phyloP scores from a whole-genome alignment of 2,113 vertebrate species.

The Podarcis raffonei region DNA sequence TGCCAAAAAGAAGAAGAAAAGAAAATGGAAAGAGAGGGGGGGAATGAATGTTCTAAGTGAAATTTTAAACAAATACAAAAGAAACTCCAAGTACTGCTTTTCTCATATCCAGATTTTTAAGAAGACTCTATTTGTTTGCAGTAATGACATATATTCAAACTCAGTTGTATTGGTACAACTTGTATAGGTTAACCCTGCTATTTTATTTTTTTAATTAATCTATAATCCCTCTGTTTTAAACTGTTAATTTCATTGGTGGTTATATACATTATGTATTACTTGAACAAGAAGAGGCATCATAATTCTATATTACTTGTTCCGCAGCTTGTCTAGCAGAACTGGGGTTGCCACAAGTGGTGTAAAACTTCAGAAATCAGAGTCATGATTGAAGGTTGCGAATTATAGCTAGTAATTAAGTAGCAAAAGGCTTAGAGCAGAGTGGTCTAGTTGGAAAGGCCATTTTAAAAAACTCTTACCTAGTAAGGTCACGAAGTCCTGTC shows the following conservation, averaged over 20 bases:
- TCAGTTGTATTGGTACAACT: neutral
- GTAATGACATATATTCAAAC: neutral
- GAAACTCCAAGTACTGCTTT: neutral
- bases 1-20: slow-evolving; percentile 20
- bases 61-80: slow-evolving; percentile 20
- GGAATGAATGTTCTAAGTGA: neutral
- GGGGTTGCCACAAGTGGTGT: neutral
- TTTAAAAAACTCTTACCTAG: neutral
- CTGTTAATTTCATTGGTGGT: no score
- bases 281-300: no score
- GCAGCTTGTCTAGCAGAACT: no score
- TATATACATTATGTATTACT: no score
- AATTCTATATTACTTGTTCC: no score
- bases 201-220: no score
- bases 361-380: neutral
- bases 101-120: neutral
- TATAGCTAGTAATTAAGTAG: neutral
- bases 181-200: no score
- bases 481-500: neutral
- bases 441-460: neutral
- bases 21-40: neutral
- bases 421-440: neutral
- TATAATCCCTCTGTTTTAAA: no score
- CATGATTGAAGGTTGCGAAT: neutral
- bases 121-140: neutral